Evolutionary conservation across 2,888 invertebrate genomes (phyloP), one percentile per base, ranked within the genome.

Genomic region (Tenthredo amoena): DNA sequence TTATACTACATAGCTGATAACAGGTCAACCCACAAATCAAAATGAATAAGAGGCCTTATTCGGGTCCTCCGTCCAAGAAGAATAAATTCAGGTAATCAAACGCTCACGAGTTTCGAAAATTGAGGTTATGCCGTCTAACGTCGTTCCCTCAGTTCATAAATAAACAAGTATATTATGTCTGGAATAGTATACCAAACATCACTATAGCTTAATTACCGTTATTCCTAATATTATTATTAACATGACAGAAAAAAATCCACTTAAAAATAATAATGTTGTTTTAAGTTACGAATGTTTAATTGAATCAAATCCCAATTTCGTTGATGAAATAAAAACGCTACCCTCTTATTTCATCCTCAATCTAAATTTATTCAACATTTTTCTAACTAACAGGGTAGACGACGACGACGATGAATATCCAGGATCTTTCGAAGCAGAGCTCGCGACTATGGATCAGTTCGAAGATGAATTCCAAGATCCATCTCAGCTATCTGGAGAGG

Each of bases 361-460:
- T 15, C 21, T 26, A 6, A 43, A 37, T 0, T 40, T 34, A 68
- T 15, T 83, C 12, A n/a, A 37, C n/a, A 6, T 55, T 55, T 40
- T 31, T n/a, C 5, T 37, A 3, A 21, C 5, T 3, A 47, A 84
- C 62, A 74, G 76, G 43, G 72, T 65, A 12, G 94, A 92, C 68
- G 94, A 94, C 21, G 95, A 96, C 58, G 96, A 96, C 72, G 96
- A 96, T 47, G 95, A 95, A 85, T 95, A 95, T 87, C 94, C 94
- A 55, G 94, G 94, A 86, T 95, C 94, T 87, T 97, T 97, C 93
- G 97, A 97, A 93, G 95, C 96, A 7, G 96, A 96, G 90, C 93
- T 97, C 88, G 96, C 96, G 77, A 94, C 94, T 87, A 95, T 97
- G 95, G 96, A 96, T 87, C 94, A 94, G n/a, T 93, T 94, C 86